Evolutionary conservation across 1,140 invertebrate species (phyloP).

Genomic region (Drosophila guanche): DNA sequence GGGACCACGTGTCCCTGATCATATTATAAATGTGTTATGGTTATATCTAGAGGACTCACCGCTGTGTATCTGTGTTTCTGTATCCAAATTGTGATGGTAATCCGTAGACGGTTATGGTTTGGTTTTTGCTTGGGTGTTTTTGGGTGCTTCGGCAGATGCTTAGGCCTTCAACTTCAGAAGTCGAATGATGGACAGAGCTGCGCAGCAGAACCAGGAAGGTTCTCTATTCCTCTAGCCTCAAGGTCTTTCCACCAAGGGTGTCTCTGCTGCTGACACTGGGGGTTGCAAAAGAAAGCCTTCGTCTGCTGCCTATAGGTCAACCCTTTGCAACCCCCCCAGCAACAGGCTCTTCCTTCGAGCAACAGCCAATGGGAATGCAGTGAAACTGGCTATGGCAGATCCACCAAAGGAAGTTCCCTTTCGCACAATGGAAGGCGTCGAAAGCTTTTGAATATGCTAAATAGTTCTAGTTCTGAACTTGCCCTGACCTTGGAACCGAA

Average conservation of each 20-base stretch:
- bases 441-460: constrained; percentile 33
- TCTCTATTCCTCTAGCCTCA: background rate
- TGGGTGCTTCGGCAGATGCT: constrained; percentile 23
- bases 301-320: constrained; percentile 52
- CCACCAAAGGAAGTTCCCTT: constrained; percentile 40
- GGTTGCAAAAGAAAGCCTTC: constrained; percentile 37
- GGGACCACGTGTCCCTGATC: constrained; percentile 39
- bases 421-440: constrained; percentile 20
- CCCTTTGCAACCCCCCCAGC: constrained; percentile 32
- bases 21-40: constrained; percentile 69
- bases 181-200: constrained; percentile 59
- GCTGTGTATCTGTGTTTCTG: constrained; percentile 1
- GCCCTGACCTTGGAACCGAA: constrained; percentile 41
- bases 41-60: constrained; percentile 55
- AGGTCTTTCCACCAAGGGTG: constrained; percentile 44
- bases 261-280: constrained; percentile 24
- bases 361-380: constrained; percentile 52
- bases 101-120: no score
- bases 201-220: constrained; percentile 44
- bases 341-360: constrained; percentile 30
- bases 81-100: constrained; percentile 33
- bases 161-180: constrained; percentile 72
- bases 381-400: constrained; percentile 34
- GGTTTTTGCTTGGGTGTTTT: constrained; percentile 2
- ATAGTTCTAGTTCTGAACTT: constrained; percentile 45